Conservation (phyloP, 2,888 invertebrate genomes). For the Drosophila nigricruria region DNA sequence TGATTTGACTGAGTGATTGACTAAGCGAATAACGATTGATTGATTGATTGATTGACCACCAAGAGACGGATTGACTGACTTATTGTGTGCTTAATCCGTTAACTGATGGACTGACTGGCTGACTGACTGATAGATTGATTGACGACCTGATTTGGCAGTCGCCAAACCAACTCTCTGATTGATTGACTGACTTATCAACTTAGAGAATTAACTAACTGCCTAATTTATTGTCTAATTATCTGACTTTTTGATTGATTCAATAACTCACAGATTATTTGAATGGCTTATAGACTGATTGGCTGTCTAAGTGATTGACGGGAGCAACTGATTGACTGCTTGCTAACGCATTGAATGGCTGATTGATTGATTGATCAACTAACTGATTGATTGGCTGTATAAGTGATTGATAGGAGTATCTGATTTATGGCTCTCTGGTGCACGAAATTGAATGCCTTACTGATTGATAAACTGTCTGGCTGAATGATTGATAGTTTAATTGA, state of each 20-base stretch:
- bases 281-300: background rate
- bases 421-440: background rate
- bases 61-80: background rate
- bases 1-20: too few relatives aligned
- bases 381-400: background rate
- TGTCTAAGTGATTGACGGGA: background rate
- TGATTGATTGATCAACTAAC: background rate
- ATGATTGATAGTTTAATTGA: background rate
- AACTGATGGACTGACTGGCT: too few relatives aligned
- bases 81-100: background rate
- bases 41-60: background rate
- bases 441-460: background rate
- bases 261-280: background rate
- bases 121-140: background rate
- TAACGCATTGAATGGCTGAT: background rate
- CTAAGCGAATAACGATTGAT: too few relatives aligned
- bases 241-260: background rate
- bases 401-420: background rate
- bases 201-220: background rate
- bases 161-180: background rate
- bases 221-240: background rate
- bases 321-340: background rate
- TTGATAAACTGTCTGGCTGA: background rate
- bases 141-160: background rate
- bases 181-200: background rate